Evolutionary conservation across 1,140 invertebrate species (phyloP), one percentile per base, ranked within the genome.

Genomic region (Drosophila lini): DNA sequence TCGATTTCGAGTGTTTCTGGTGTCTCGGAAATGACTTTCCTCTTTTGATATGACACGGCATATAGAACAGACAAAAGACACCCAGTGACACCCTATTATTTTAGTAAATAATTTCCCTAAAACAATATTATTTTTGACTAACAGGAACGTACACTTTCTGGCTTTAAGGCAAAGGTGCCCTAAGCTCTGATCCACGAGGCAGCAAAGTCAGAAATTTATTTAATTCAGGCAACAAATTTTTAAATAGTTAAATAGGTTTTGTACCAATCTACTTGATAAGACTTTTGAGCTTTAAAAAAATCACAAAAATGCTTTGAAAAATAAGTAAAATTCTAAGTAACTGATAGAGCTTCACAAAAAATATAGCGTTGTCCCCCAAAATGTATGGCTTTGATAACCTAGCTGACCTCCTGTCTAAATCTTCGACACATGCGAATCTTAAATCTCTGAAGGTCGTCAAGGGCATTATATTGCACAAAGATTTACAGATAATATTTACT

Each of bases 11-110:
- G 5, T 34, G 13, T 36, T 32, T 34, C 11, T 31, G 5, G 22
- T 44, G 38, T 38, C 34, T 62, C 7, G 13, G 32, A 53, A 53
- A 40, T 62, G 22, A 28, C 7, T 36, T 44, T 25, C 6, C 55
- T 25, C n/a, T 28, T 13, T 28, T 52, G 34, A 52, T 52, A 31
- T 52, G 45, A 15, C 4, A 38, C 15, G 32, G 31, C 0, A 5
- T 48, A 32, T 5, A 15, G 11, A 32, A 11, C 3, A 15, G 11
- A 15, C 7, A 40, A 5, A 9, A 3, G 11, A 7, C 4, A 25
- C 32, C 8, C 2, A 5, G 9, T 3, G 11, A 38, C 19, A 61
- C 58, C 45, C 58, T 61, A 11, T n/a, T 15, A 50, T 22, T 28
- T 31, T 8, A 19, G 11, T 3, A 3, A 6, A 36, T 0, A 3